Evolutionary conservation across 2,113 vertebrate species (phyloP), one percentile per base, ranked within the genome.

Genomic region (Plestiodon gilberti): DNA sequence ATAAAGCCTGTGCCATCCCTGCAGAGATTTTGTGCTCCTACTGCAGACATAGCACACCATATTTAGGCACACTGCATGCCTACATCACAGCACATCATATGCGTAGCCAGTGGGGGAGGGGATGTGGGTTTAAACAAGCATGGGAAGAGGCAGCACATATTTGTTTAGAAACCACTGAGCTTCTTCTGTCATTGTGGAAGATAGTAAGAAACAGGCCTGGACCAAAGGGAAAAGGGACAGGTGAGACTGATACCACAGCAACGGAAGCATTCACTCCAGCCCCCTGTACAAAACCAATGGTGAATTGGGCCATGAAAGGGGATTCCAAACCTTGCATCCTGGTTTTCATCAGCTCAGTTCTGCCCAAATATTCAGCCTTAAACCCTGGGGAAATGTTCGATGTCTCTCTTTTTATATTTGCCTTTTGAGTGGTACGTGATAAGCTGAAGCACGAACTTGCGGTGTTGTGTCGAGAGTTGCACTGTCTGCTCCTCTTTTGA

Each of bases 291-390:
- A 82, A 84, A 78, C 1, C 13, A 18, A 22, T 28, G 43, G 25
- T 11, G 40, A 78, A 38, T 20, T 40, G 25, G 15, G 17, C 6
- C 61, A 62, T 25, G 30, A 84, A 62, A 85, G 28, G 30, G 28
- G n/a, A 86, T 22, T 52, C 30, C 70, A 87, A 43, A 55, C 79
- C 78, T 88, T 87, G 43, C 70, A 75, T 28, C 48, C 82, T 81
- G 77, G 6, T 93, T 93, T 91, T 67, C 93, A 93, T 93, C 93
- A 95, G 95, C 94, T 95, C 93, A 85, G 94, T 89, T 91, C 90
- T 85, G 89, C 85, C 87, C 92, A 84, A 83, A 81, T 28, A 91
- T 85, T 95, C 93, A 94, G 94, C 93, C 93, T 90, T 86, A 86
- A 85, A 90, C 83, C 88, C 91, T 82, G 88, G n/a, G 73, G 85